Evolutionary conservation across 1,140 invertebrate species (phyloP), one percentile per base, ranked within the genome.

Genomic region (Ceratina calcarata): DNA sequence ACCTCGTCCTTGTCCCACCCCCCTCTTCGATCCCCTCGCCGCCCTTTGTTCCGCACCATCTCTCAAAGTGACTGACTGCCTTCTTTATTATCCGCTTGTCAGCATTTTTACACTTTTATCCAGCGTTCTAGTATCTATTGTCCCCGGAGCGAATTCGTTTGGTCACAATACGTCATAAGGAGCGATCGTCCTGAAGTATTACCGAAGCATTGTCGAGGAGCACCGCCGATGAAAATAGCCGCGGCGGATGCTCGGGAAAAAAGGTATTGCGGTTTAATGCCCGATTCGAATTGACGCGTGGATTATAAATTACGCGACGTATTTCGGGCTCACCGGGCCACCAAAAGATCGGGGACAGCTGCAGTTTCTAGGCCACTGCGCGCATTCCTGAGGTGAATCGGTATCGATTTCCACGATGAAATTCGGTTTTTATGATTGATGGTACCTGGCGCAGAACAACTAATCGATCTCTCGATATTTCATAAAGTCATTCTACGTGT

Each of bases 61-160:
- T 92, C 90, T 93, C 92, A 93, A 92, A 92, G 88, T 92, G 91
- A 92, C 92, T 92, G 91, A 93, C 92, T 93, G 91, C 91, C 91
- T 92, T 91, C 91, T 92, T 92, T 92, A 93, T 93, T 93, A 93
- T 92, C 91, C 91, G 92, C 91, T 92, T 93, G 92, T 93, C 92
- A 93, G 91, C 92, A 93, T 93, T 93, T 92, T 93, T 93, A 93
- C 91, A 92, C 91, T 92, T 93, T 92, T 92, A 92, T 93, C 89
- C 90, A 88, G 84, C 87, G 86, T 88, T 88, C 85, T 75, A 79
- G 81, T 78, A 81, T 83, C 85, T 83, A 87, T 87, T 87, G 85
- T 87, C 77, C 83, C 84, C 71, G 77, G 64, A n/a, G 58, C 79
- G 79, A 81, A 86, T 84, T 87, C 82, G 82, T 86, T 77, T 64